Conservation (phyloP, 2,113 vertebrate species). For the Aspiorhynchus laticeps region DNA sequence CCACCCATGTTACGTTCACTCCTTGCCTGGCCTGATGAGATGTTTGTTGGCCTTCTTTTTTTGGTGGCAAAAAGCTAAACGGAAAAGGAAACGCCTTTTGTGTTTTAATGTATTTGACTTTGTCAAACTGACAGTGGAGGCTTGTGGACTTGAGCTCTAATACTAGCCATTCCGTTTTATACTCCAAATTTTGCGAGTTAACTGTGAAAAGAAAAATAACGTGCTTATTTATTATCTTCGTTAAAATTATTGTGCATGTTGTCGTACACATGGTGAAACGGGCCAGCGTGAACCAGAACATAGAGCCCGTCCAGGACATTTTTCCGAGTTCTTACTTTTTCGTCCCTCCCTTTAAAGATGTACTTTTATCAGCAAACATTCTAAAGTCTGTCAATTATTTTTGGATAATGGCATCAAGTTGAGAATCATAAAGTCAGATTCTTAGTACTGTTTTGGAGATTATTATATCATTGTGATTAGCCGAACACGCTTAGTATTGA, state of each 20-base stretch:
- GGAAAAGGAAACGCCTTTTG: conserved; percentile 18
- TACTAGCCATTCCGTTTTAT: conserved; percentile 57
- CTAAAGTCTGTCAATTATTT: not conserved
- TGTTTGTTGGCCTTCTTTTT: conserved; percentile 17
- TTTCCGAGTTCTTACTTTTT: not conserved
- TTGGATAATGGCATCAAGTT: not conserved
- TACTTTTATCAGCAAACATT: not conserved
- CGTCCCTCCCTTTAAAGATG: conserved; percentile 3
- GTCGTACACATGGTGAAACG: conserved; percentile 17
- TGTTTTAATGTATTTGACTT: conserved; percentile 7
- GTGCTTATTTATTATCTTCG: conserved; percentile 24
- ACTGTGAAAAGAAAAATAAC: conserved; percentile 41
- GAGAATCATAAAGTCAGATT: not conserved
- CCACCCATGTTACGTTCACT: not conserved
- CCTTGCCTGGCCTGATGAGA: conserved; percentile 4
- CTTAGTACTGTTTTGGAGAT: not conserved
- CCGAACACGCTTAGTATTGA: not conserved
- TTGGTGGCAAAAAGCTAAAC: not conserved
- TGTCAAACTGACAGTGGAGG: not conserved
- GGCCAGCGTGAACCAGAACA: conserved; percentile 20
- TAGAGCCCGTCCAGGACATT: not conserved
- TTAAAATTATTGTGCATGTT: conserved; percentile 52
- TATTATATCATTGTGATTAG: not conserved
- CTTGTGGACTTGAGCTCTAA: conserved; percentile 16
- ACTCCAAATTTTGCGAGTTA: conserved; percentile 43